Conservation (phyloP, 2,888 invertebrate genomes). For the Drosophila demipolita region DNA sequence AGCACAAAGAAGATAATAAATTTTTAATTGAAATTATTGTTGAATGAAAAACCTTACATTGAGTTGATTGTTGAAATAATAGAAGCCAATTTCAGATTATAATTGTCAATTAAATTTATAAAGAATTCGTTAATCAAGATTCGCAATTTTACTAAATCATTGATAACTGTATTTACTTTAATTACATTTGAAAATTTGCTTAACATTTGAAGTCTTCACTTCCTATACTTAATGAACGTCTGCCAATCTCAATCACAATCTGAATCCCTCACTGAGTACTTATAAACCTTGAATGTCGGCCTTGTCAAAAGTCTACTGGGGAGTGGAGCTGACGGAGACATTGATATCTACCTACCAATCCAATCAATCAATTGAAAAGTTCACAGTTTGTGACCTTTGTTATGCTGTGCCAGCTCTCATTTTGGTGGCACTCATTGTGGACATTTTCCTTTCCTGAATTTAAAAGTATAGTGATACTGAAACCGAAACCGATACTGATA, state of each 20-base stretch:
- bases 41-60: not conserved
- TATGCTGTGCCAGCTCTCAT: slow-evolving; percentile 30
- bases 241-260: slow-evolving; percentile 20
- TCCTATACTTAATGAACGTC: slow-evolving; percentile 3
- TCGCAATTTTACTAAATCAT: not conserved
- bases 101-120: not conserved
- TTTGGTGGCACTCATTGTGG: slow-evolving; percentile 46
- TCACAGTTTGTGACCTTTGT: slow-evolving; percentile 67
- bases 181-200: not conserved
- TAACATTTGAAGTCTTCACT: not conserved
- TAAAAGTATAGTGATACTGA: slow-evolving; percentile 61
- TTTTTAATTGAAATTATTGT: not conserved
- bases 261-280: slow-evolving; percentile 29
- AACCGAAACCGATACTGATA: slow-evolving; percentile 26
- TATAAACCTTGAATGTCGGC: slow-evolving; percentile 69
- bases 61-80: not conserved
- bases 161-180: not conserved
- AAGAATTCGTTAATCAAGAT: not conserved
- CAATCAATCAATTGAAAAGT: slow-evolving; percentile 76
- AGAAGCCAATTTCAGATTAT: not conserved
- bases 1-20: not conserved
- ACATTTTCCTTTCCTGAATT: slow-evolving; percentile 67
- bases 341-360: slow-evolving; percentile 20
- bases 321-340: slow-evolving; percentile 6
- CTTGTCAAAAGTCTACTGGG: slow-evolving; percentile 30